Base-by-base conservation (phyloP, 2,888 invertebrate species). In the Bhutanitis thaidina region DNA sequence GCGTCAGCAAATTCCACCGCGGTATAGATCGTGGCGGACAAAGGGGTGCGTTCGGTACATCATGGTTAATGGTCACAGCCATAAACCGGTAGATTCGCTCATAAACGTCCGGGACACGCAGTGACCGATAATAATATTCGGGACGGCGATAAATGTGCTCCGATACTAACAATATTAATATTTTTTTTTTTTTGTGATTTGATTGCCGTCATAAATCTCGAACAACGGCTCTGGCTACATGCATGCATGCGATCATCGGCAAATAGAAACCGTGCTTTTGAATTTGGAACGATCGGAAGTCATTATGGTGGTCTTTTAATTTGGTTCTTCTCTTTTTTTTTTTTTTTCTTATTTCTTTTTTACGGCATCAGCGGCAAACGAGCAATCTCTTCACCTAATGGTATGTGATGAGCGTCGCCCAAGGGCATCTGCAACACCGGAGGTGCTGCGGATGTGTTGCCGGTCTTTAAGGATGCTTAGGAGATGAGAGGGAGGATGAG, bases 1-100 rank as follows among this genome's bases (percentile, higher is more conserved):
- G 39, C 20, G 27, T 34, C 20, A 50, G 7, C 38, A 39, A 50
- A 38, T 38, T 37, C 39, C 15, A 16, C 13, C 15, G 16, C 14
- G 14, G 14, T 7, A 13, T 13, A 16, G 40, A 29, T n/a, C 27
- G 48, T 27, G 29, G 40, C 40, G 45, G 45, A 51, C 51, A 51
- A 46, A 41, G 45, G 45, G 40, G 45, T 36, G 51, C 47, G 36
- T 39, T 48, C 65, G 61, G 63, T 74, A 71, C 68, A 69, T 72
- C 72, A 71, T 67, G 61, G 72, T 66, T 72, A 76, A 74, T 69
- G 71, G 61, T 57, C 62, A 53, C 52, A 60, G 49, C 65, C 61
- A 62, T 68, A 71, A 72, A 70, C 63, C 65, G n/a, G 60, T 56
- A 55, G 62, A 66, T 65, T 69, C 66, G 64, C 61, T 64, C 66